Evolutionary conservation across 2,113 vertebrate species (phyloP).

Genomic region (Amazona vittata): DNA sequence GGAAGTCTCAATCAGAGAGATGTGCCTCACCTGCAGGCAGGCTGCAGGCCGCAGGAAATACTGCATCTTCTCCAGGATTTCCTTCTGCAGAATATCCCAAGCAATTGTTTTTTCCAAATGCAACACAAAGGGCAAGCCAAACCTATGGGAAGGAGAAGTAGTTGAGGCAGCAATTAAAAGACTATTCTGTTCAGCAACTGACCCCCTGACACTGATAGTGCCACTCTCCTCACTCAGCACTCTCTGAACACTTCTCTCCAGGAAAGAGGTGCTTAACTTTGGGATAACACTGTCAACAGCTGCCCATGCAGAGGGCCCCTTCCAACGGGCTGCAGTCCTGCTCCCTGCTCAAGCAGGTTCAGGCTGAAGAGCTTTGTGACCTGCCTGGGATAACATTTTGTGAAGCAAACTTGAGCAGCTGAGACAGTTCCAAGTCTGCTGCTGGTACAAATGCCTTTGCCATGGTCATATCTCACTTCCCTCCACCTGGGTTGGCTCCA

Average conservation of each 20-base stretch:
- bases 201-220: background rate
- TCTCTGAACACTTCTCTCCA: background rate
- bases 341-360: background rate
- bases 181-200: background rate
- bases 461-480: background rate
- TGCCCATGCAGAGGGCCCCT: background rate
- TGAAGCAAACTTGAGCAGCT: background rate
- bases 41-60: conserved; percentile 91
- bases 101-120: conserved; percentile 93
- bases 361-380: background rate
- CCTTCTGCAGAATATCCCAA: conserved; percentile 95
- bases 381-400: background rate
- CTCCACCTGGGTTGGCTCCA: background rate
- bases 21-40: conserved; percentile 87
- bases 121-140: conserved; percentile 94
- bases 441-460: background rate
- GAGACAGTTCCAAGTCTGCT: background rate
- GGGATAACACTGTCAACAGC: accelerated
- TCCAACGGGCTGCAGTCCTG: accelerated
- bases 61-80: conserved; percentile 98
- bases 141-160: conserved; percentile 73
- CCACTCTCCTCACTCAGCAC: background rate
- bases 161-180: background rate
- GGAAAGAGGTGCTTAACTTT: background rate
- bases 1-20: background rate